Evolutionary conservation across 1,140 invertebrate genomes (phyloP), one percentile per base, ranked within the genome.

Genomic region (Phortica variegata): DNA sequence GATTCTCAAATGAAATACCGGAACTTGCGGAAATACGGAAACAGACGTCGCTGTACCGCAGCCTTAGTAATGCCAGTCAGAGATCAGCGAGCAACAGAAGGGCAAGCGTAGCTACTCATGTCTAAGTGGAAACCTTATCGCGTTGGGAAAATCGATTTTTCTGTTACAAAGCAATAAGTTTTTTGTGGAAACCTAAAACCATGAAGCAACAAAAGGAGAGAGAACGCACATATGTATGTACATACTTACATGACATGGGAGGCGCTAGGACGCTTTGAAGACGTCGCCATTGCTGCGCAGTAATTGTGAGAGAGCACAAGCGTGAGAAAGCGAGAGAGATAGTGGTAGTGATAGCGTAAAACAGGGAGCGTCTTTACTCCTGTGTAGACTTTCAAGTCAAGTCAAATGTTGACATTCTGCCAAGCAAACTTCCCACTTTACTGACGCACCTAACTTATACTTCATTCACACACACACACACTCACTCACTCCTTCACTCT

Each of bases 281-380:
- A n/a, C n/a, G n/a, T n/a, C 49, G 66, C 66, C 66, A 71, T 71
- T 71, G 66, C 61, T 71, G 66, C 66, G 66, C 66, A 60, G 18
- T 9, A 46, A 46, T 26, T 26, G 29, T 47, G 31, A 37, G 53
- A 38, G 29, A 13, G 29, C 38, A 26, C 21, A 16, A 15, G 1
- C 3, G 31, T 3, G 19, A 33, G 23, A 50, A 8, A 2, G 2
- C 0, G 2, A 18, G 26, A 8, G 44, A 41, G 49, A 47, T 48
- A 52, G 29, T 52, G 23, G 20, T 37, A 39, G 36, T 26, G 12
- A 39, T 31, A 19, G 1, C 12, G 6, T 21, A 13, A 32, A 26
- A 20, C 13, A 2, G 32, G 39, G 21, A 40, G 45, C 40, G 40
- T 7, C 13, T 17, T 6, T 37, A 6, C 34, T 7, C 46, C 46